Evolutionary conservation across 2,797 vertebrate species (phyloP).

Genomic region (Agapornis canus): DNA sequence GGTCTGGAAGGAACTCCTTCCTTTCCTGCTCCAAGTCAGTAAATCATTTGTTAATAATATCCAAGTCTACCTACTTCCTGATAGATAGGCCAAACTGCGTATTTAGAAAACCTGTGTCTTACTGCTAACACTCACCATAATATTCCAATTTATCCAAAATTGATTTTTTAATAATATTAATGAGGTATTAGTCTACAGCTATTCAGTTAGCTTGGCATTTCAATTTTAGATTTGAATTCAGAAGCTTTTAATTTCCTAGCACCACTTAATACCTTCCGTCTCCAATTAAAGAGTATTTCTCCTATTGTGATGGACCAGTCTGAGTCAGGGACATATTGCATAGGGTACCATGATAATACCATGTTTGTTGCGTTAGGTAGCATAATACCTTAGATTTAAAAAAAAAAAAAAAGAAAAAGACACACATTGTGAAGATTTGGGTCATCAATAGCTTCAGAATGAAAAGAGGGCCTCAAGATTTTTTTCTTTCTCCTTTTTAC

Average conservation of each 20-base stretch:
- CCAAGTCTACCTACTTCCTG: background rate
- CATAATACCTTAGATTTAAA: background rate
- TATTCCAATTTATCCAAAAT: background rate
- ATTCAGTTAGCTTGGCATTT: conserved; percentile 8
- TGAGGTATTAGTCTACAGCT: background rate
- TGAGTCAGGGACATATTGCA: background rate
- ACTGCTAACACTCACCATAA: background rate
- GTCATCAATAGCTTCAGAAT: background rate
- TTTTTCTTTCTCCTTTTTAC: background rate
- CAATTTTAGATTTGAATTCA: background rate
- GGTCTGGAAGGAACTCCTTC: background rate
- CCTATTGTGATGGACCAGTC: background rate
- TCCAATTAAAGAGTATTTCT: background rate
- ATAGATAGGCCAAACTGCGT: background rate
- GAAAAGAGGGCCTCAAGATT: background rate
- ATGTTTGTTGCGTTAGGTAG: background rate
- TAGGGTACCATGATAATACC: background rate
- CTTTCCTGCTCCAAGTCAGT: background rate
- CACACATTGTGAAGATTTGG: background rate
- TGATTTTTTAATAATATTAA: background rate
- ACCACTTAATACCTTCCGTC: background rate
- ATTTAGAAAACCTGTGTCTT: background rate
- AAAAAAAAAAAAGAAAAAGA: background rate
- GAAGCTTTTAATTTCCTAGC: background rate
- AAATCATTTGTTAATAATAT: background rate